Evolutionary conservation across 2,113 vertebrate genomes (phyloP), one percentile per base, ranked within the genome.

Genomic region (Saimiri boliviensis): DNA sequence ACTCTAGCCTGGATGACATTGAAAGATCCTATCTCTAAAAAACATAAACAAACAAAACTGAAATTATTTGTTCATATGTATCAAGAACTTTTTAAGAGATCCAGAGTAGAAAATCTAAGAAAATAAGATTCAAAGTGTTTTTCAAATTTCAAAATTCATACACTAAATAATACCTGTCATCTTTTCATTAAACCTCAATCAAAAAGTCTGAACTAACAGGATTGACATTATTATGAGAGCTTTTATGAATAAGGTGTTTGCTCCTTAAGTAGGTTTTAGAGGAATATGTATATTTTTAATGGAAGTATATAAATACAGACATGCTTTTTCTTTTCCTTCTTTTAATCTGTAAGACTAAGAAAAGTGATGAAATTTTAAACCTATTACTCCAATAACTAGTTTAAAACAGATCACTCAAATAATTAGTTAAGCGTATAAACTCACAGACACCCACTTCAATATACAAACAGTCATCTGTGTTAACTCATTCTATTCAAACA

Each of bases 61-160:
- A 96, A 40, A 94, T 96, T 97, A 97, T 95, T 94, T 37, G 0
- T 95, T 98, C 47, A 81, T 93, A 98, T 97, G 35, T 54, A 40
- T 35, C 66, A 94, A 82, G 27, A 94, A 80, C 13, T 95, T 86
- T 94, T 97, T 81, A 63, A 49, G 97, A 73, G 91, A 89, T 0
- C 4, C 14, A 77, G 23, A 87, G 77, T 1, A 90, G 37, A 96
- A 54, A 70, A 96, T 11, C 2, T 37, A 94, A 54, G 95, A 74
- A 95, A 97, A 95, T 84, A 93, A 94, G 45, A 93, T 40, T 81
- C 25, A 88, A 89, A 93, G 42, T 58, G 60, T 93, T 52, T 93
- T 88, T 60, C 42, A 91, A 95, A 56, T 97, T 94, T 30, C 58
- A 89, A 68, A 60, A 87, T 71, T 76, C 66, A 96, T 49, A 89